A percentile compares a stretch with the other conserved stretches of the same genome.
These are phyloP conservation scores for Paratrypauchen microcephalus DNA, from an alignment of 2,797 vertebrate species.

Conservation along the genomic window DNA sequence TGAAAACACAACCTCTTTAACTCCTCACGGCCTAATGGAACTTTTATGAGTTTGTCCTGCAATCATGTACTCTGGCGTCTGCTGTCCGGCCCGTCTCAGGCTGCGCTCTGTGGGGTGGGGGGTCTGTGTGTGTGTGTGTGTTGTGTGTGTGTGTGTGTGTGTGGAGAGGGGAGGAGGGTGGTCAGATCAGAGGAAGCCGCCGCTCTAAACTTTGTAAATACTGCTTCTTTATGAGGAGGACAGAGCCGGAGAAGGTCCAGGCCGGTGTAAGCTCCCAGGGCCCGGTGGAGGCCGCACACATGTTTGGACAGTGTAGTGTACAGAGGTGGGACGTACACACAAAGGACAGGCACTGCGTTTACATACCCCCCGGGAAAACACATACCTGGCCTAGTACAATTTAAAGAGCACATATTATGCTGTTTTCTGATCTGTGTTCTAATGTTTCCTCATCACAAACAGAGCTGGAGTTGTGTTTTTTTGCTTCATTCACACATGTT, in stretches of 20 bases:
- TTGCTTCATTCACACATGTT: too few species aligned
- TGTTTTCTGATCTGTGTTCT: too few species aligned
- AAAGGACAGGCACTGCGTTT: background rate
- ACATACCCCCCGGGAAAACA: too few species aligned
- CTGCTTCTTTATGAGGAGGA: constrained; percentile 64
- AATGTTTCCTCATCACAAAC: too few species aligned
- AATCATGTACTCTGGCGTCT: constrained; percentile 87
- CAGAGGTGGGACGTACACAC: constrained; percentile 11
- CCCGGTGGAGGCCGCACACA: constrained; percentile 66
- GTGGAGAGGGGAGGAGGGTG: constrained; percentile 30
- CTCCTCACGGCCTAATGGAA: constrained; percentile 92
- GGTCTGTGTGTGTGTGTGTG: constrained; percentile 7
- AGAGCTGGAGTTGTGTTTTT: too few species aligned
- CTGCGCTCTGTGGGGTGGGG: background rate
- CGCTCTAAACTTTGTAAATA: constrained; percentile 69
- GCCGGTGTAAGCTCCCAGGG: constrained; percentile 58
- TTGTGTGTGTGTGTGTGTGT: background rate
- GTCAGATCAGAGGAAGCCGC: constrained; percentile 73
- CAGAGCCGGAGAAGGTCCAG: constrained; percentile 59
- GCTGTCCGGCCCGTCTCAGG: constrained; percentile 57
- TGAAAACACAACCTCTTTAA: constrained; percentile 96
- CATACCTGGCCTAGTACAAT: too few species aligned
- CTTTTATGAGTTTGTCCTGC: constrained; percentile 94
- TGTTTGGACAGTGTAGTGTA: constrained; percentile 63
- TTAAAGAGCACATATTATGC: too few species aligned